These are phyloP conservation scores for Drosophila mayri DNA, from an alignment of 1,140 invertebrate species.

Conservation along the genomic window DNA sequence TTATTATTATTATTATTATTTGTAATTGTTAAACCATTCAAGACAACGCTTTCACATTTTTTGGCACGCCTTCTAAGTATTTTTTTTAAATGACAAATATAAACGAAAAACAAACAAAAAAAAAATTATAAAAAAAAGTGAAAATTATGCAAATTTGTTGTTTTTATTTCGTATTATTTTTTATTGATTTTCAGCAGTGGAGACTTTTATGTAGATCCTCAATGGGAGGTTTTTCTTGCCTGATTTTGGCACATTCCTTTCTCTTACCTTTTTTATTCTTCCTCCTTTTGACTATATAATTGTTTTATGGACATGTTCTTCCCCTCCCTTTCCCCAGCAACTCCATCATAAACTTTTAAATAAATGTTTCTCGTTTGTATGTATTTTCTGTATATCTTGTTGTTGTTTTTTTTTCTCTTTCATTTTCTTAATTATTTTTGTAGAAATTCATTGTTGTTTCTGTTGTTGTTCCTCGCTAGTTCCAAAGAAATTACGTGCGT, in stretches of 20 bases:
- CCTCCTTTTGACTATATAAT: not conserved
- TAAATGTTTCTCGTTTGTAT: constrained; percentile 29
- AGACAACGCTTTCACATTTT: constrained; percentile 28
- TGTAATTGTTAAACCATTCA: constrained; percentile 30
- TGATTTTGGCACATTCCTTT: constrained; percentile 4
- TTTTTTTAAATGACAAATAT: constrained; percentile 58
- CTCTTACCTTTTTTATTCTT: no score
- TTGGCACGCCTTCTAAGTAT: constrained; percentile 52
- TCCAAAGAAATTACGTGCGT: constrained; percentile 76
- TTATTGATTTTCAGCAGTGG: constrained; percentile 19
- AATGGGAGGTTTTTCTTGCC: not conserved
- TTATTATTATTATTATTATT: constrained; percentile 21
- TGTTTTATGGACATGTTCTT: constrained; percentile 1
- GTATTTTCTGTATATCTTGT: not conserved
- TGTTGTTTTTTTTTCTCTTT: not conserved
- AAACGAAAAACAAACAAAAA: constrained; percentile 39
- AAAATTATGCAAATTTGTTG: constrained; percentile 34
- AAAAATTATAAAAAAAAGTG: constrained; percentile 26
- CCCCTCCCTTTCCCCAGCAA: not conserved
- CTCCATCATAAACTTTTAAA: constrained; percentile 20
- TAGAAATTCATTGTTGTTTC: constrained; percentile 64
- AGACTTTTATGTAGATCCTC: not conserved
- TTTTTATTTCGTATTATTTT: constrained; percentile 39
- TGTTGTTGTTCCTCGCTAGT: constrained; percentile 43
- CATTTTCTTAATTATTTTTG: constrained; percentile 70